Base-by-base conservation (phyloP, 2,797 vertebrate genomes). In the Botia almorhae region DNA sequence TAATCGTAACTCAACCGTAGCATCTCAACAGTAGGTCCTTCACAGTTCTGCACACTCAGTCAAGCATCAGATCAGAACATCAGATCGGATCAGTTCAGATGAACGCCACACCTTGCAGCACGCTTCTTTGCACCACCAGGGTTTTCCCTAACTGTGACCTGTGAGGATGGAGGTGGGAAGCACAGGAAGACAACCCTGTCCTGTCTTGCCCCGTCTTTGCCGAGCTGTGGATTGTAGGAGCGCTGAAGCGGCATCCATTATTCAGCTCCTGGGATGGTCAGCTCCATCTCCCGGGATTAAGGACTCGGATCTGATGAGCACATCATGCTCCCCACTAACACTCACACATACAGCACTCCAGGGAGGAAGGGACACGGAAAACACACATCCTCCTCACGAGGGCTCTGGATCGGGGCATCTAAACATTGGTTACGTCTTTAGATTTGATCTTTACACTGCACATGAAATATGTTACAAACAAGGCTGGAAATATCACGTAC, bases 221-320 rank as follows among this genome's bases (percentile, higher is more conserved):
- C 74, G 33, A 61, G 79, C 69, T 68, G 71, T 53, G 23, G 17
- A 65, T 78, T 63, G 79, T 69, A 72, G 80, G 68, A 26, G 23
- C 14, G 11, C 70, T 64, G 80, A 76, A 79, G 56, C 60, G 12
- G 56, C 81, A 70, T 83, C 78, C 81, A 84, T 74, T 83, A 80
- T 84, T 83, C 68, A 82, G 74, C 70, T 77, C 72, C 16, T 68
- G 55, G 19, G 65, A 81, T 75, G 56, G 67, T 55, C 65, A 21
- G 75, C 60, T 81, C 68, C 74, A 73, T 87, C 85, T 83, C 65
- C 51, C 16, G 50, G 80, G 85, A 86, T 86, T 85, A 87, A 80
- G 23, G 76, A 71, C 80, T 85, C 69, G 63, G 61, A 26, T 50
- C 58, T 81, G 80, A 87, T 70, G 77, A 85, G 70, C 73, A 50